A percentile compares a stretch with the other conserved stretches of the same genome.
phyloP scores from a whole-genome alignment of 2,797 vertebrate species.

The Agapornis canus region DNA sequence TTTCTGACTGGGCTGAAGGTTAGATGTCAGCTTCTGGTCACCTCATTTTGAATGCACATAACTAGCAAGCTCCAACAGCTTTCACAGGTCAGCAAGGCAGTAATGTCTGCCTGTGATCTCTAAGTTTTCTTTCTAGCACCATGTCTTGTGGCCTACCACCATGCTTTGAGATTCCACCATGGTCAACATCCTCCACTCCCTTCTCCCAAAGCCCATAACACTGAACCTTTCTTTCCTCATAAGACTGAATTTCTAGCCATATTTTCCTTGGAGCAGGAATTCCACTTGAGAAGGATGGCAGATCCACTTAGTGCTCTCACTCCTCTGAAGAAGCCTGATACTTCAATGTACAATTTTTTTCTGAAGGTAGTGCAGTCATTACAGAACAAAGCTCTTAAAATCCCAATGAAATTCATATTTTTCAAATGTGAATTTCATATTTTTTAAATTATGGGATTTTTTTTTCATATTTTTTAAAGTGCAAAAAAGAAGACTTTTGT shows the following conservation, averaged over 20 bases:
- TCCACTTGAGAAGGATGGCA: neutral
- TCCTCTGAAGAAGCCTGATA: neutral
- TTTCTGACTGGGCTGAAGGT: neutral
- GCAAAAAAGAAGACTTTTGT: neutral
- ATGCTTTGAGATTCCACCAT: neutral
- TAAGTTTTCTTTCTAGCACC: neutral
- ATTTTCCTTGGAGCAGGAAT: neutral
- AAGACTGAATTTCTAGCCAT: neutral
- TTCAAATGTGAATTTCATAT: neutral
- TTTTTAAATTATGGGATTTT: neutral
- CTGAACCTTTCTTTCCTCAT: neutral
- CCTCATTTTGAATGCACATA: neutral
- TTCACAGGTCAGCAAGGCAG: neutral
- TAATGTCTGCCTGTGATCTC: neutral
- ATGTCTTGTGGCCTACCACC: neutral
- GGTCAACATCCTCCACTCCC: accelerated
- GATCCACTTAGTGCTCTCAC: neutral
- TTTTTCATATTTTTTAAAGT: neutral
- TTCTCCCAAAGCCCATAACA: neutral
- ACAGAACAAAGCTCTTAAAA: neutral
- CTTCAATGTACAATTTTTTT: neutral
- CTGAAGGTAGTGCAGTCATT: neutral
- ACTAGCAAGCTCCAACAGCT: neutral
- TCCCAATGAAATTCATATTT: neutral
- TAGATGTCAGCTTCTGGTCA: neutral